Conservation (phyloP, 2,888 invertebrate species). For the Dicycla oo region DNA sequence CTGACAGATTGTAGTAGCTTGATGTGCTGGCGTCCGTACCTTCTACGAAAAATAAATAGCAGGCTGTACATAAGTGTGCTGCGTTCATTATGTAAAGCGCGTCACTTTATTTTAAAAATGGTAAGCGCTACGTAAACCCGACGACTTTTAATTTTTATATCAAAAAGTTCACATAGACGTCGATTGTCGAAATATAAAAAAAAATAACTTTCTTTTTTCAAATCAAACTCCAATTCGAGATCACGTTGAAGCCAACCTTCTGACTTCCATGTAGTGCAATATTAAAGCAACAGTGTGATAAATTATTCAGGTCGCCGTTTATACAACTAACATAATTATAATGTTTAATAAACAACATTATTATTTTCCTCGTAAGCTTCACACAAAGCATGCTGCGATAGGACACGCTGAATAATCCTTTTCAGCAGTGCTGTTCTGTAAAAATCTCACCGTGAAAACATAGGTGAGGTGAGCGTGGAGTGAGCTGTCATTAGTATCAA, state of each 20-base stretch:
- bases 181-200: constrained; percentile 63
- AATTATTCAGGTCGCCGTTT: constrained; percentile 80
- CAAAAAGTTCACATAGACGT: constrained; percentile 34
- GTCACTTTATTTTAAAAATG: constrained; percentile 14
- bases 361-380: constrained; percentile 62
- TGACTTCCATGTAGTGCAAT: constrained; percentile 83
- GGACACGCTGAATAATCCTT: constrained; percentile 24
- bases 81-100: constrained; percentile 6
- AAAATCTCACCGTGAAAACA: no score
- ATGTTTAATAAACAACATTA: constrained; percentile 68
- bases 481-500: no score
- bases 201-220: constrained; percentile 71
- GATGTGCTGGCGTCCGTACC: no score
- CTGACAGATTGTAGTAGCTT: no score
- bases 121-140: constrained; percentile 49
- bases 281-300: constrained; percentile 86
- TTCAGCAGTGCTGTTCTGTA: no score
- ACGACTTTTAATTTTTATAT: constrained; percentile 21
- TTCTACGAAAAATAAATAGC: constrained; percentile 6
- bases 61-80: background rate
- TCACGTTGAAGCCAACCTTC: constrained; percentile 84
- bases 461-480: no score
- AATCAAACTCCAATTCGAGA: constrained; percentile 86
- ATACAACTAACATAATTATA: constrained; percentile 60
- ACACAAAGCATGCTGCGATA: constrained; percentile 49